Base-by-base conservation (phyloP, 2,113 vertebrate genomes). In the Microcebus ravelobensis region DNA sequence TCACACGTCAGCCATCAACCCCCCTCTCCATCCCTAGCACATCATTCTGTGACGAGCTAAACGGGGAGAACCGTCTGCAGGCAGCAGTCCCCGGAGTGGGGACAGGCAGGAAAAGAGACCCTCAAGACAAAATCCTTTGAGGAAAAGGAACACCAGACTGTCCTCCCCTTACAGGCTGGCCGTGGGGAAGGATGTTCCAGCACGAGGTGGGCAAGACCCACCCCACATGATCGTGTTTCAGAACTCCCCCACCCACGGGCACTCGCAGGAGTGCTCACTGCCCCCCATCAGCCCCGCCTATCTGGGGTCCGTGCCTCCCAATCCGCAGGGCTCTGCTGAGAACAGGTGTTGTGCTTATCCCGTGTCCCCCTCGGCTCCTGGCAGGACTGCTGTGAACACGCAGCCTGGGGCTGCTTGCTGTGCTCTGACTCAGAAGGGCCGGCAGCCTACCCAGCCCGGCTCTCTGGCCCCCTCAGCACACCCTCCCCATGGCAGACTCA, bases 181-280 rank as follows among this genome's bases (percentile, higher is more conserved):
- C 0, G 0, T 0, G 18, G n/a, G 8, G 55, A 31, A 55, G 12
- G 61, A 11, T 10, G 27, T 25, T 15, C 27, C 68, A 6, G 3
- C 25, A 45, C 6, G 76, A 21, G 68, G 77, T 74, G 31, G 50
- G 59, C 18, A 29, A 50, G 59, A 31, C 13, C 52, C 52, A 36
- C 50, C 15, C 10, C 2, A 0, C 3, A 13, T 5, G 2, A 67
- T n/a, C 21, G 3, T 0, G 0, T 20, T 50, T 29, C 59, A 29
- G 76, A 91, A 77, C n/a, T 13, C 50, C 3, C 3, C 39, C 25
- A 63, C 77, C 70, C 6, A 0, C 0, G 27, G 25, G 8, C 36
- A 31, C 15, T 48, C 90, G 10, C 52, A 10, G 13, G 45, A 11
- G 29, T 1, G 23, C 52, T 34, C 31, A 20, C 42, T 0, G 31